These are phyloP conservation scores for Taphrorychus bicolor DNA, from an alignment of 2,888 invertebrate genomes.

Conservation along the genomic window DNA sequence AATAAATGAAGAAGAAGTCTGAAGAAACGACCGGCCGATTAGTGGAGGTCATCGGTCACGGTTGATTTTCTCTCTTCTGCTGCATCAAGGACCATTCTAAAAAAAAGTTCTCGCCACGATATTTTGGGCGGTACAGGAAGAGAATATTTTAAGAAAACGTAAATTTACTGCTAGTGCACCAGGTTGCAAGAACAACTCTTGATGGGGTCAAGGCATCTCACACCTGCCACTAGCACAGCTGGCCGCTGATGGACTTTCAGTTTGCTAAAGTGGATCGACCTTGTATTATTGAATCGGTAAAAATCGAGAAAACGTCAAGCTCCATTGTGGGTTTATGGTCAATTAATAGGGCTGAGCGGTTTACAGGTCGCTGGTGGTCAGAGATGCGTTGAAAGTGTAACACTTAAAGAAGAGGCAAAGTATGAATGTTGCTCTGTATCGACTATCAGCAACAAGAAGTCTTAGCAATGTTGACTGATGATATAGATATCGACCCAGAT, in stretches of 20 bases:
- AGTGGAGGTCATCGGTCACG: constrained; percentile 34
- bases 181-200: not conserved
- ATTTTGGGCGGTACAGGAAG: too few species aligned
- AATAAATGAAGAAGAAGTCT: constrained; percentile 34
- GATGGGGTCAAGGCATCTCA: constrained; percentile 16
- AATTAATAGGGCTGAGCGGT: constrained; percentile 19
- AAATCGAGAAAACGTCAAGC: too few species aligned
- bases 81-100: not conserved
- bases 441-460: too few species aligned
- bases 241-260: constrained; percentile 26
- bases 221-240: constrained; percentile 27
- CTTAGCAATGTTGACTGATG: too few species aligned
- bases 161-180: too few species aligned
- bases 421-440: not conserved
- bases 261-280: constrained; percentile 27
- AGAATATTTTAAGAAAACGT: too few species aligned
- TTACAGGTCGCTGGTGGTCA: constrained; percentile 39
- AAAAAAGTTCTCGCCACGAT: too few species aligned
- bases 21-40: constrained; percentile 32
- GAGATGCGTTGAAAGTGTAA: constrained; percentile 40
- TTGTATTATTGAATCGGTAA: constrained; percentile 4
- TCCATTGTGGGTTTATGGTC: too few species aligned
- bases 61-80: constrained; percentile 1
- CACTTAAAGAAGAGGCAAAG: constrained; percentile 21
- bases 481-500: too few species aligned